These are phyloP conservation scores for Myotis pilosus DNA, from an alignment of 2,797 vertebrate genomes.

Conservation along the genomic window DNA sequence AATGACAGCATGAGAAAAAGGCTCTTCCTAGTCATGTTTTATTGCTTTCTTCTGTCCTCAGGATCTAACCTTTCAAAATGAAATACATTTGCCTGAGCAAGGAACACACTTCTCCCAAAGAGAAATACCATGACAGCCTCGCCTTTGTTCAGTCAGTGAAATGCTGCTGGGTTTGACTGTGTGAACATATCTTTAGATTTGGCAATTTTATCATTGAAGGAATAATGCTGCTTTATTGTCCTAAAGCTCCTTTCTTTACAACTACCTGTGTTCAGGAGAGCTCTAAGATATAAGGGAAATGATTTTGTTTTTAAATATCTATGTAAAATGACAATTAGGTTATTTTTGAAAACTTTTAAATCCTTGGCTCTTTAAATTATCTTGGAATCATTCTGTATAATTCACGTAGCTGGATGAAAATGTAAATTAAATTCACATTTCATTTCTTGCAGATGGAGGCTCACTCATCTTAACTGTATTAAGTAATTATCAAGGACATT, in stretches of 20 bases:
- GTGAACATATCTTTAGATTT: constrained; percentile 19
- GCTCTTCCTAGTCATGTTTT: constrained; percentile 44
- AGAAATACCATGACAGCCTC: not conserved
- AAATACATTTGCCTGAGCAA: constrained; percentile 28
- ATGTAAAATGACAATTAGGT: not conserved
- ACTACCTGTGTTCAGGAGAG: not conserved
- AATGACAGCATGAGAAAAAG: constrained; percentile 56
- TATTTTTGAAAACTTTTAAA: constrained; percentile 47
- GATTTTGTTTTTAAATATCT: constrained; percentile 32
- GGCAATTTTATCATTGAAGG: constrained; percentile 43
- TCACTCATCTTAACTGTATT: not conserved
- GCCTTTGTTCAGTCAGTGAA: constrained; percentile 30
- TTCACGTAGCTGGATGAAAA: not conserved
- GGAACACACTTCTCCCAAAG: constrained; percentile 12
- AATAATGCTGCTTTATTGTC: not conserved
- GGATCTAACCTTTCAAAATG: constrained; percentile 63
- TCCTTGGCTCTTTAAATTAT: not conserved
- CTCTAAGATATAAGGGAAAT: not conserved
- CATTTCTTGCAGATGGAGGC: constrained; percentile 4
- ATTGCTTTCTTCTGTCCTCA: constrained; percentile 50
- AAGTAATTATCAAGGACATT: constrained; percentile 43
- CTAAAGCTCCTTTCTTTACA: not conserved
- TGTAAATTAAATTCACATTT: constrained; percentile 42
- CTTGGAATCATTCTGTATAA: not conserved
- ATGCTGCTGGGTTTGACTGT: constrained; percentile 5